These are phyloP conservation scores for Eristalinus sepulchralis DNA, from an alignment of 2,888 invertebrate species.

Conservation along the genomic window DNA sequence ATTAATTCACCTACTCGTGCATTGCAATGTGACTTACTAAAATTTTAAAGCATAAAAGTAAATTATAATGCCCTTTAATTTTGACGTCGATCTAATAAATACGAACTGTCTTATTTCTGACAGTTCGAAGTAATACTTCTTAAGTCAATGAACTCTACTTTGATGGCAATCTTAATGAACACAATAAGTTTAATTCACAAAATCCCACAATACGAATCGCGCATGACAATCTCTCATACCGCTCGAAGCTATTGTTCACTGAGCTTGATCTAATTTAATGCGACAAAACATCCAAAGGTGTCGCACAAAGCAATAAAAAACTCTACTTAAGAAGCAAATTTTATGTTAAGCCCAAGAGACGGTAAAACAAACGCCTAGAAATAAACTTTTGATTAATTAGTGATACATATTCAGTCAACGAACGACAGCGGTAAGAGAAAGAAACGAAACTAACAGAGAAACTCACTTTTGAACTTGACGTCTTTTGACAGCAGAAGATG, in stretches of 20 bases:
- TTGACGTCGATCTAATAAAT: no score
- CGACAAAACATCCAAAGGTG: conserved; percentile 9
- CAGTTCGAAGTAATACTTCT: neutral
- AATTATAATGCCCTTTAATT: no score
- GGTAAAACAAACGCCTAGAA: conserved; percentile 26
- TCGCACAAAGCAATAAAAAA: conserved; percentile 14
- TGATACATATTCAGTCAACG: conserved; percentile 32
- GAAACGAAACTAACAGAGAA: conserved; percentile 11
- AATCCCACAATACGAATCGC: neutral
- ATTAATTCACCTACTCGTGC: no score
- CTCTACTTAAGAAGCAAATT: conserved; percentile 10
- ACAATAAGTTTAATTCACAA: neutral
- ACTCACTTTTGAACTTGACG: conserved; percentile 1
- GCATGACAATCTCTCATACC: neutral
- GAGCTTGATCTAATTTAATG: neutral
- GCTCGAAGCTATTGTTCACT: neutral
- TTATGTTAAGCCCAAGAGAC: conserved; percentile 3
- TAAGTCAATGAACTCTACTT: neutral
- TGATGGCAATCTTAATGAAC: neutral
- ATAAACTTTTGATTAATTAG: conserved; percentile 38
- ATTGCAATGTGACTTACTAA: no score
- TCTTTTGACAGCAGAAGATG: neutral
- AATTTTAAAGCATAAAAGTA: no score
- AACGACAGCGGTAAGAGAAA: neutral
- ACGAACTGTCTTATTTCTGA: no score